phyloP scores from a whole-genome alignment of 2,113 vertebrate genomes.

The Pseudopipra pipra region DNA sequence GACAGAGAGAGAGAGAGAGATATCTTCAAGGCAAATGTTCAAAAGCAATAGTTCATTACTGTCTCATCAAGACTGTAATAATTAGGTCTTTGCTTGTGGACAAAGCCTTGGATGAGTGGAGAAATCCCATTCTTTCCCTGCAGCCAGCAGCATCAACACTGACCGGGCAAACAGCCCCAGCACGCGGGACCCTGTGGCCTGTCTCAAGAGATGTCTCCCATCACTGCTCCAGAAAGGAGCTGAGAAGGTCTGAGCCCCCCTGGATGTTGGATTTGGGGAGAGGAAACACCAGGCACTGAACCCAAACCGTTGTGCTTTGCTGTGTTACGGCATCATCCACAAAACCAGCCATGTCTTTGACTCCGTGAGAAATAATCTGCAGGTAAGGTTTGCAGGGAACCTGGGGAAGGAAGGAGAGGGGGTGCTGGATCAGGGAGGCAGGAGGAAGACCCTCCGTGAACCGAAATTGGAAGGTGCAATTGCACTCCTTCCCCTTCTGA shows the following conservation, averaged over 20 bases:
- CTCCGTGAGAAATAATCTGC: not conserved
- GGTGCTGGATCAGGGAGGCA: not conserved
- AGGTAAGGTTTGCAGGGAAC: not conserved
- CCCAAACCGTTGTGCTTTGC: not conserved
- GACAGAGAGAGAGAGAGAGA: not conserved
- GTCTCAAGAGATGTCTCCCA: not conserved
- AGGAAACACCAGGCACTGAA: not conserved
- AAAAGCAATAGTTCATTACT: not conserved
- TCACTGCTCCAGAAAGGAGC: accelerated
- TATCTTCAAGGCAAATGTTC: not conserved
- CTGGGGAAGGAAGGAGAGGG: not conserved
- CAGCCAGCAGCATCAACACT: accelerated
- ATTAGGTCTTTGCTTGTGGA: not conserved
- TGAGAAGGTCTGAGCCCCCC: not conserved
- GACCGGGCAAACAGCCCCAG: not conserved
- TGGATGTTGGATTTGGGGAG: not conserved
- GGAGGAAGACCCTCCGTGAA: not conserved
- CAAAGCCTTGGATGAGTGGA: not conserved
- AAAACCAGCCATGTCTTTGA: accelerated
- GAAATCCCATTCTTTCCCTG: not conserved
- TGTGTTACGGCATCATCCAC: not conserved
- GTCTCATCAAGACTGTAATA: not conserved
- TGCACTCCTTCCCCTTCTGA: accelerated
- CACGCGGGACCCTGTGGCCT: not conserved
- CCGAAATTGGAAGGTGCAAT: not conserved